Evolutionary conservation across 2,888 invertebrate species (phyloP).

Genomic region (Noctuana brunneofusca): DNA sequence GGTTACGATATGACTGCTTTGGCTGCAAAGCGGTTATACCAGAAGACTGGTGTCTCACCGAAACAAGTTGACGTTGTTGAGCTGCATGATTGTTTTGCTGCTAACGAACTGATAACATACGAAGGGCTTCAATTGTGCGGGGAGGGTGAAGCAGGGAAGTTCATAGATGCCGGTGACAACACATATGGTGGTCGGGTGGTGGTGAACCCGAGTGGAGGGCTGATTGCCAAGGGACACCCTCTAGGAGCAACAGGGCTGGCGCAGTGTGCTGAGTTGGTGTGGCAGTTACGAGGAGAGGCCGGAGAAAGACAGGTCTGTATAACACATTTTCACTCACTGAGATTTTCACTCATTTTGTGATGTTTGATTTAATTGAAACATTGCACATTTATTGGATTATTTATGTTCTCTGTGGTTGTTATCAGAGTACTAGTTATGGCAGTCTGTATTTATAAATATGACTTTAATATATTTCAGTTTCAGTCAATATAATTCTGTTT

Average conservation of each 20-base stretch:
- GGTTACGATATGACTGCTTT: conserved; percentile 97
- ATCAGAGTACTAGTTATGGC: too few relatives aligned
- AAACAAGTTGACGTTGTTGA: conserved; percentile 96
- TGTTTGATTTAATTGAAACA: conserved; percentile 96
- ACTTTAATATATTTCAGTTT: too few relatives aligned
- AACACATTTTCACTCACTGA: not conserved
- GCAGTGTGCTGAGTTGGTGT: conserved; percentile 94
- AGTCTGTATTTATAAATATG: too few relatives aligned
- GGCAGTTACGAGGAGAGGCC: conserved; percentile 92
- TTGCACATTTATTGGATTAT: conserved; percentile 92
- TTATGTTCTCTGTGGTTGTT: too few relatives aligned
- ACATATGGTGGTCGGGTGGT: conserved; percentile 98
- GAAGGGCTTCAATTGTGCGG: conserved; percentile 97
- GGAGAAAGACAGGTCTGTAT: conserved; percentile 86
- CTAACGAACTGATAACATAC: conserved; percentile 98
- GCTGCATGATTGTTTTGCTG: conserved; percentile 98
- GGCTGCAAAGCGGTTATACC: conserved; percentile 90
- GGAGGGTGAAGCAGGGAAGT: conserved; percentile 93
- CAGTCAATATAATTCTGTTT: too few relatives aligned
- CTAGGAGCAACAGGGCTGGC: conserved; percentile 97
- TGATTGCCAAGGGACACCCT: conserved; percentile 99
- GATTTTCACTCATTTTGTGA: too few relatives aligned
- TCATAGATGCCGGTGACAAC: conserved; percentile 97
- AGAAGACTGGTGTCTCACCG: conserved; percentile 88
- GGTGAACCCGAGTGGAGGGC: conserved; percentile 98